phyloP scores from a whole-genome alignment of 2,888 invertebrate species.

The Stegophylla sp. region DNA sequence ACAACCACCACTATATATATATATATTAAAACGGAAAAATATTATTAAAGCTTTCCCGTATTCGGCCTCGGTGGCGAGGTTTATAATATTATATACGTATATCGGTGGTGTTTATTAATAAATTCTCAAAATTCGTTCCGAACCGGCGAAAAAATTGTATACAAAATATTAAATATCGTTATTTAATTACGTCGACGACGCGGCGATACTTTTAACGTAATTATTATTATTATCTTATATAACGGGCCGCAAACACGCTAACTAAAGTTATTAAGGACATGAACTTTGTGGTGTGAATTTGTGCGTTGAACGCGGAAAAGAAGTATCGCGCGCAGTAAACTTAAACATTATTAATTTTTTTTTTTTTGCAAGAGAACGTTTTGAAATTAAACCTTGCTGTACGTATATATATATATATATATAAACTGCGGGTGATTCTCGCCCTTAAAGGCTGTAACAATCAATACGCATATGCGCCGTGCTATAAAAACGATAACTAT shows the following conservation, averaged over 20 bases:
- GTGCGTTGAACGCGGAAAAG: not conserved
- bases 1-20: not conserved
- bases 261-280: not conserved
- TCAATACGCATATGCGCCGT: slow-evolving; percentile 18
- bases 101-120: not conserved
- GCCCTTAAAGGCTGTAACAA: not conserved
- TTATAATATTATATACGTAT: slow-evolving; percentile 3
- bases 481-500: slow-evolving; percentile 24
- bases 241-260: not conserved
- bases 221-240: not conserved
- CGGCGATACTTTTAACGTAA: not conserved
- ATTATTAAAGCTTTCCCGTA: slow-evolving; percentile 19
- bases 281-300: not conserved
- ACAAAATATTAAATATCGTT: not conserved
- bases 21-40: slow-evolving; percentile 7
- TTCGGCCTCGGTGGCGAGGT: not conserved
- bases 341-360: not conserved
- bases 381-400: not conserved
- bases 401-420: not conserved
- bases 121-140: not conserved
- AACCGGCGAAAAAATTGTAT: too few species aligned
- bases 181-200: slow-evolving; percentile 11
- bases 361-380: slow-evolving; percentile 28
- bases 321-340: not conserved
- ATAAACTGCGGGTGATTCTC: not conserved